These are phyloP conservation scores for Grammomys dolichurus DNA, from an alignment of 2,113 vertebrate genomes.

Conservation along the genomic window DNA sequence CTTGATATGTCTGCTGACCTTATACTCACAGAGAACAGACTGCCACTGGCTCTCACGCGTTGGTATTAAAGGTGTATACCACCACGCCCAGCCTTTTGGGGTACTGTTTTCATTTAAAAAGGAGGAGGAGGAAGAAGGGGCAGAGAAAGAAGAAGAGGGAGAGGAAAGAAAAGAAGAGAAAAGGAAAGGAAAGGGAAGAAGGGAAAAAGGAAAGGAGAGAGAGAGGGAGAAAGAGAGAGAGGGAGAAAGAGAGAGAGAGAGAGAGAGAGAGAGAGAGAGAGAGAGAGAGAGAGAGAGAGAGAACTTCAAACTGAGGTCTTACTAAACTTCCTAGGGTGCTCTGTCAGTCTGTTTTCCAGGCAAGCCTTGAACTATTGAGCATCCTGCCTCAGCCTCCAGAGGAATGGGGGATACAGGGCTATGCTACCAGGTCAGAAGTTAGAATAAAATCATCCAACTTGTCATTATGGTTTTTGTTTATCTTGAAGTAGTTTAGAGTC, in stretches of 20 bases:
- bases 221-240: fast-evolving
- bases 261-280: neutral
- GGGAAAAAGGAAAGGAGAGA: neutral
- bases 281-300: neutral
- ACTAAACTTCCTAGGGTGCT: neutral
- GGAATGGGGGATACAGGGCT: neutral
- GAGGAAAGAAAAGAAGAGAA: neutral
- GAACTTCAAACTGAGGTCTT: neutral
- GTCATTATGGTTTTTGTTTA: neutral
- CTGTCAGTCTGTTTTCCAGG: neutral
- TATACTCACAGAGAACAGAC: neutral
- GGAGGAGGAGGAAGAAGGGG: neutral
- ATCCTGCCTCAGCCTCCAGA: neutral
- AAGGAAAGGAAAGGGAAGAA: neutral
- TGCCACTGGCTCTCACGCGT: neutral
- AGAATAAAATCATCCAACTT: neutral
- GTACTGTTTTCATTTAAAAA: neutral
- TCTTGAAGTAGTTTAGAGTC: neutral
- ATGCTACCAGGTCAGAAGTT: neutral
- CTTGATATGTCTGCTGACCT: no score
- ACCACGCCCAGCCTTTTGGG: neutral
- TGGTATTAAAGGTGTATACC: neutral
- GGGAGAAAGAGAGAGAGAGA: no score
- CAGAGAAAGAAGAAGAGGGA: neutral
- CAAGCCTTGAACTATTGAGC: neutral